Percentiles rank a stretch among this genome's conserved stretches.
Conservation (phyloP, 1,140 invertebrate genomes). For the Acromyrmex charruanus region DNA sequence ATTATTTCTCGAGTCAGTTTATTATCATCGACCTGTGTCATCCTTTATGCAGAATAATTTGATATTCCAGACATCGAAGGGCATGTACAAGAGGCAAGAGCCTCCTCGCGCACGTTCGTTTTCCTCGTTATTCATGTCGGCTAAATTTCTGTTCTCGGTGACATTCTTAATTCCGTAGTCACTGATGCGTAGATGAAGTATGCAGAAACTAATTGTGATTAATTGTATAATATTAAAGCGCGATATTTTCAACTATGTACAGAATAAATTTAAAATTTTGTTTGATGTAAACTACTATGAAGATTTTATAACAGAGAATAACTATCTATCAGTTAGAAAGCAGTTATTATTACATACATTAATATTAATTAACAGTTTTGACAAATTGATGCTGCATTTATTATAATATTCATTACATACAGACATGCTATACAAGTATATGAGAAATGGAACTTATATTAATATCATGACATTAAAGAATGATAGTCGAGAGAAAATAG, state of each 20-base stretch:
- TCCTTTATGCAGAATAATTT: slow-evolving; percentile 77
- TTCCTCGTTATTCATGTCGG: slow-evolving; percentile 19
- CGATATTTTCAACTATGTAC: slow-evolving; percentile 11
- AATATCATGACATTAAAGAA: neutral
- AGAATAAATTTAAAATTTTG: slow-evolving; percentile 12
- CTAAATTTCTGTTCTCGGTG: slow-evolving; percentile 19
- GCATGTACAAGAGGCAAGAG: slow-evolving; percentile 54
- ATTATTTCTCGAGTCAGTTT: slow-evolving; percentile 78
- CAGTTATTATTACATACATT: neutral
- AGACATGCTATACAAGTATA: neutral
- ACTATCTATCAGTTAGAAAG: neutral
- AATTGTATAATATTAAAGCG: neutral
- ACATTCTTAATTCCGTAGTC: slow-evolving; percentile 42
- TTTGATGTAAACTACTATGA: neutral
- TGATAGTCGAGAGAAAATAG: slow-evolving; percentile 26
- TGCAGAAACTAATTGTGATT: slow-evolving; percentile 2
- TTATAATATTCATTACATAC: neutral
- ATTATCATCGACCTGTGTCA: slow-evolving; percentile 78
- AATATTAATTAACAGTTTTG: neutral
- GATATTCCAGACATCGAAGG: slow-evolving; percentile 73
- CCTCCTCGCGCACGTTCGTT: neutral
- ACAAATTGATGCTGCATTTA: neutral
- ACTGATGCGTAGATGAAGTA: neutral
- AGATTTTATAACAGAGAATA: slow-evolving; percentile 7
- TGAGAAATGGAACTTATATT: neutral